Conservation (phyloP, 2,113 vertebrate genomes). For the Plecturocebus donacophilus region DNA sequence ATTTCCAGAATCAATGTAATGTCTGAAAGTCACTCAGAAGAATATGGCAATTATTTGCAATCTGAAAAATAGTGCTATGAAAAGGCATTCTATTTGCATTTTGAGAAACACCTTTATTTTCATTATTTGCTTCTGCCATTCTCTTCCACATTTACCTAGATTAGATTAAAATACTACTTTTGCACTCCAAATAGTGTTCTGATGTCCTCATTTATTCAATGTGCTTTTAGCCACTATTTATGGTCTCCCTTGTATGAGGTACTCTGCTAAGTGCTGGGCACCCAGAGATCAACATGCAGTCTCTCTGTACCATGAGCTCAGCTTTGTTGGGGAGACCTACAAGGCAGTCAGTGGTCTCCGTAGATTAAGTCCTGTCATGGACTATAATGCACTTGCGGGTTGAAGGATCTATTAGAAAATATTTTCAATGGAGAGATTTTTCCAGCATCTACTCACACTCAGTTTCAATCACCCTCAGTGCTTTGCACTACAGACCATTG, state of each 20-base stretch:
- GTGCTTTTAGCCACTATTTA: neutral
- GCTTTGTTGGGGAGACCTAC: neutral
- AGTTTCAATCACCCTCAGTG: neutral
- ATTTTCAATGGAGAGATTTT: neutral
- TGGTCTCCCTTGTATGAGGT: neutral
- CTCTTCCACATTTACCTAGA: neutral
- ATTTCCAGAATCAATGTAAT: constrained; percentile 3
- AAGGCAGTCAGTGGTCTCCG: neutral
- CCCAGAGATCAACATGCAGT: neutral
- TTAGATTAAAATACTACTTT: neutral
- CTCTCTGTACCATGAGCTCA: neutral
- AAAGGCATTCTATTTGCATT: constrained; percentile 5
- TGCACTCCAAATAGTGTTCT: neutral
- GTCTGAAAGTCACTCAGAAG: constrained; percentile 20
- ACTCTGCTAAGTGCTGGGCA: neutral
- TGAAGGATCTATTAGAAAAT: neutral
- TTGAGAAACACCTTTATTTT: constrained; percentile 15
- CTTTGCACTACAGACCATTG: neutral
- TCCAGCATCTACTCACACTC: neutral
- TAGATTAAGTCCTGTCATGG: neutral
- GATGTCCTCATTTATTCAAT: neutral
- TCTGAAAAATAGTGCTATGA: neutral
- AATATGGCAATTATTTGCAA: neutral
- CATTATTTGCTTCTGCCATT: neutral
- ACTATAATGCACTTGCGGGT: neutral